Evolutionary conservation across 2,797 vertebrate species (phyloP), one percentile per base, ranked within the genome.

Genomic region (Leptatherina wallacei): DNA sequence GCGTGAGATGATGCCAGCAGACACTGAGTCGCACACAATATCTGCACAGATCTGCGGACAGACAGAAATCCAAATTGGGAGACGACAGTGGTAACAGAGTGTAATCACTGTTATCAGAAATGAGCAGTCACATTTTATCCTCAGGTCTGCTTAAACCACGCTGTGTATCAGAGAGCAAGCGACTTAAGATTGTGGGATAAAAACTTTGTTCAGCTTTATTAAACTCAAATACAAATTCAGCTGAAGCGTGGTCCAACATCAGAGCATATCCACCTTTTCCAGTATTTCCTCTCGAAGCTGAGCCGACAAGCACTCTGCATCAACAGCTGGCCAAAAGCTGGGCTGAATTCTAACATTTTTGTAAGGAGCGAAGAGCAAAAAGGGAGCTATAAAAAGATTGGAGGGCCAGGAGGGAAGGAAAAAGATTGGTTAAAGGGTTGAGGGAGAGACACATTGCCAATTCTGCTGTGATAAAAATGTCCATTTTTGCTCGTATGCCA

Each of bases 341-440:
- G 27, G 70, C 30, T 56, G 57, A 80, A 75, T 55, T 40, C 10
- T 61, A 32, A 69, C 30, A 57, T 52, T 2, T 0, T 27, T 49
- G 33, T 14, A 42, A 58, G 61, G 36, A 60, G 44, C 6, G 33
- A 40, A 73, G 71, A 77, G 58, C 56, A 47, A 71, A 55, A 67
- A 60, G 22, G 33, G 40, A 67, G 56, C 70, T 86, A 84, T 88
- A 80, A 87, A 88, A 89, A 89, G 88, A 91, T 85, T 75, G 87
- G 73, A 80, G 67, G 55, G 65, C 70, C 64, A 77, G 75, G 68
- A 80, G 54, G 24, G 60, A 75, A 16, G 63, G 61, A 40, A 54
- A 73, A 73, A 66, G 60, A 81, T 27, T 62, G 65, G 38, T 56
- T 47, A 56, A 47, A 69, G 56, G 62, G 40, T 59, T 55, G 54